Conservation (phyloP, 2,113 vertebrate species). For the Mirounga angustirostris region DNA sequence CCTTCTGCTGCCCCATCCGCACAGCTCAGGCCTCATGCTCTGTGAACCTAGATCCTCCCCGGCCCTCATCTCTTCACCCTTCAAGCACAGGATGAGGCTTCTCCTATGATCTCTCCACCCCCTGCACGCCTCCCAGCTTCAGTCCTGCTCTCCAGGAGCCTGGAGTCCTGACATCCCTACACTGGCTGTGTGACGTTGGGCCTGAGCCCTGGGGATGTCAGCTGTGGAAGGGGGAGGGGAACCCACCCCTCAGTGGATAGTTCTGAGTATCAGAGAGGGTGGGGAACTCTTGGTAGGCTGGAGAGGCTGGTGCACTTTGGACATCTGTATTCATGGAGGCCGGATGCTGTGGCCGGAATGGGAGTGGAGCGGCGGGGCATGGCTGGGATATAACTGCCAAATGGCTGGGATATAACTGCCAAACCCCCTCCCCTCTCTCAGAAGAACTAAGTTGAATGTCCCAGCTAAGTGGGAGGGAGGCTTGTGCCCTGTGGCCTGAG, state of each 20-base stretch:
- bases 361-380: neutral
- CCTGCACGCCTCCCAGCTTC: neutral
- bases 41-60: neutral
- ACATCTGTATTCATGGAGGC: neutral
- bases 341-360: too few species aligned
- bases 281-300: neutral
- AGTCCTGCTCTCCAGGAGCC: neutral
- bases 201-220: neutral
- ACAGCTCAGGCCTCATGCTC: neutral
- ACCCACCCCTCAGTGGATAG: neutral
- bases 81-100: neutral
- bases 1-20: neutral
- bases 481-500: neutral
- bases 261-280: neutral
- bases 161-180: neutral
- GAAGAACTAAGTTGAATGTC: neutral
- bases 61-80: neutral
- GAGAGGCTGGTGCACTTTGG: neutral
- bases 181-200: neutral
- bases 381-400: neutral
- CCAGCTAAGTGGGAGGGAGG: neutral
- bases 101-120: neutral
- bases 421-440: neutral
- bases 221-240: neutral
- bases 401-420: too few species aligned